These are phyloP conservation scores for Motacilla tschutschensis DNA, from an alignment of 2,113 vertebrate genomes.

Conservation along the genomic window DNA sequence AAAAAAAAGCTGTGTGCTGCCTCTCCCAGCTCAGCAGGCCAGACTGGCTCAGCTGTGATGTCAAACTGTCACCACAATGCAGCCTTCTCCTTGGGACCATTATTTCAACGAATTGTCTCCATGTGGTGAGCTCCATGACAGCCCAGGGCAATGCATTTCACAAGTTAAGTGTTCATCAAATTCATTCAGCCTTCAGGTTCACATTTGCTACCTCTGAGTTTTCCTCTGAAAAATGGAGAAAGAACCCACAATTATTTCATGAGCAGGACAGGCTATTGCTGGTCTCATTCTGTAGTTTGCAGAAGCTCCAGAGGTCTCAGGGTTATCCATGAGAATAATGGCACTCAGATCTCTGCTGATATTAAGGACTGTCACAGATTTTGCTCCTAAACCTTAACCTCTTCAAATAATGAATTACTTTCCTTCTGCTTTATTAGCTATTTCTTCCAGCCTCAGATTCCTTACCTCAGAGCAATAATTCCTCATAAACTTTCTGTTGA, in stretches of 20 bases:
- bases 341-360: neutral
- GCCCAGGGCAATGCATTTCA: neutral
- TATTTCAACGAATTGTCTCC: neutral
- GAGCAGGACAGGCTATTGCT: neutral
- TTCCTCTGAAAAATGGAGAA: neutral
- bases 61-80: neutral
- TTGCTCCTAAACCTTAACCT: conserved; percentile 21
- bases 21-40: neutral
- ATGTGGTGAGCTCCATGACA: neutral
- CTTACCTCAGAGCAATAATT: conserved; percentile 36
- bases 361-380: neutral
- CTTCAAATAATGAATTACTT: conserved; percentile 49
- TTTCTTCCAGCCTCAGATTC: conserved; percentile 24
- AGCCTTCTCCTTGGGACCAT: neutral
- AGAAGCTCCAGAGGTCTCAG: neutral
- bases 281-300: neutral
- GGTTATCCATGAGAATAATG: conserved; percentile 5
- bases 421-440: neutral
- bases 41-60: neutral
- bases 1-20: neutral
- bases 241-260: neutral
- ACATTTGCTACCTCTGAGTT: neutral
- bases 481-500: conserved; percentile 39
- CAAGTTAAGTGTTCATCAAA: neutral
- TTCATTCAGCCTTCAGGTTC: neutral